Evolutionary conservation across 2,113 vertebrate genomes (phyloP).

Genomic region (Poeciliopsis occidentalis): DNA sequence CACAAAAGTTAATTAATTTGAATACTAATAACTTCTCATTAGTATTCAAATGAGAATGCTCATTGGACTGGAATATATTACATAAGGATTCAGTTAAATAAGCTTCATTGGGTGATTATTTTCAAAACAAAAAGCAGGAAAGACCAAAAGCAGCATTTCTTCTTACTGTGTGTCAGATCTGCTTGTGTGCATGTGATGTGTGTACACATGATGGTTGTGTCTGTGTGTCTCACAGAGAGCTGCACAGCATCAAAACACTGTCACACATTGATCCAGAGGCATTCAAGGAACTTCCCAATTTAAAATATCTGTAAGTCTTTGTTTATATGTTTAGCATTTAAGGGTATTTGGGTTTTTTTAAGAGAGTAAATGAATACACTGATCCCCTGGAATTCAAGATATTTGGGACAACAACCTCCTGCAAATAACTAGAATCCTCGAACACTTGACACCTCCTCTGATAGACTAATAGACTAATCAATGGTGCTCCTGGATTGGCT

Average conservation of each 20-base stretch:
- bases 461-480: too few species aligned
- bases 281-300: slow-evolving; percentile 84
- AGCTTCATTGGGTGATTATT: neutral
- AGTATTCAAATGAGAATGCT: too few species aligned
- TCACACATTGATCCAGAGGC: slow-evolving; percentile 83
- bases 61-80: neutral
- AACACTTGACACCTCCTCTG: too few species aligned
- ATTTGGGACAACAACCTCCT: too few species aligned
- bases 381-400: too few species aligned
- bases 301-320: slow-evolving; percentile 89
- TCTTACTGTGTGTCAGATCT: neutral
- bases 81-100: neutral
- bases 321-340: neutral
- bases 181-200: slow-evolving; percentile 15
- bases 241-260: slow-evolving; percentile 85
- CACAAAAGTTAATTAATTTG: neutral
- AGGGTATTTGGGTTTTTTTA: neutral
- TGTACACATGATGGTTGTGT: slow-evolving; percentile 2
- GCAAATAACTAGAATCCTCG: too few species aligned
- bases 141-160: neutral
- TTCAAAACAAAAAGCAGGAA: neutral
- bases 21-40: neutral
- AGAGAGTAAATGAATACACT: neutral
- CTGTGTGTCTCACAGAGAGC: slow-evolving; percentile 80
- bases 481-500: too few species aligned